Conservation (phyloP, 2,797 vertebrate genomes). For the Iguana delicatissima region DNA sequence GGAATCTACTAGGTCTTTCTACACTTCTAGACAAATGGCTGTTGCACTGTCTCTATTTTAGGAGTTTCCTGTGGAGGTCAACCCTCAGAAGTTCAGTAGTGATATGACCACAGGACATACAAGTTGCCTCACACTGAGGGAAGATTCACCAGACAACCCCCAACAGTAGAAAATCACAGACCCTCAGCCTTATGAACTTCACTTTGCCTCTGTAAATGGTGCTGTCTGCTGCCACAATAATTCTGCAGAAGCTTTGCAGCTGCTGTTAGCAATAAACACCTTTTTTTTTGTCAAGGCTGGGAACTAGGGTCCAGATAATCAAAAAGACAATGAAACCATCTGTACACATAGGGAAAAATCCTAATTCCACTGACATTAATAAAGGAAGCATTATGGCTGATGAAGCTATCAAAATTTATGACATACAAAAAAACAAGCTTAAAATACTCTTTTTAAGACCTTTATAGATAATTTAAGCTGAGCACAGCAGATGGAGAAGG, state of each 20-base stretch:
- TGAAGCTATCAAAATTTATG: constrained; percentile 1
- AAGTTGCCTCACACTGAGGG: background rate
- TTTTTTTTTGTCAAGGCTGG: background rate
- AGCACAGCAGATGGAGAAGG: background rate
- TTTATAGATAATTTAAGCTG: background rate
- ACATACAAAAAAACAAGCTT: background rate
- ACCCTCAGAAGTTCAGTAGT: background rate
- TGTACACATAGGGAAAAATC: background rate
- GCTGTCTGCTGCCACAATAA: background rate
- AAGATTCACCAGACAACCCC: background rate
- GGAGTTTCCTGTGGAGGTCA: background rate
- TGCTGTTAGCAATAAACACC: background rate
- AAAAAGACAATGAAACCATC: constrained; percentile 16
- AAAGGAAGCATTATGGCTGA: background rate
- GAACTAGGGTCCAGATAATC: background rate
- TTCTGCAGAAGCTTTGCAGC: background rate
- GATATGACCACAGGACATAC: background rate
- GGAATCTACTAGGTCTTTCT: background rate
- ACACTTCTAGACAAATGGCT: background rate
- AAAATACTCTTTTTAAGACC: background rate
- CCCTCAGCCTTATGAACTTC: background rate
- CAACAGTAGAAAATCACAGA: background rate
- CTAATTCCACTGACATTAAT: background rate
- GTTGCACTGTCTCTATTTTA: background rate
- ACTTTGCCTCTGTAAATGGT: background rate